Base-by-base conservation (phyloP, 1,140 invertebrate species). In the Holcopasites calliopsidis region DNA sequence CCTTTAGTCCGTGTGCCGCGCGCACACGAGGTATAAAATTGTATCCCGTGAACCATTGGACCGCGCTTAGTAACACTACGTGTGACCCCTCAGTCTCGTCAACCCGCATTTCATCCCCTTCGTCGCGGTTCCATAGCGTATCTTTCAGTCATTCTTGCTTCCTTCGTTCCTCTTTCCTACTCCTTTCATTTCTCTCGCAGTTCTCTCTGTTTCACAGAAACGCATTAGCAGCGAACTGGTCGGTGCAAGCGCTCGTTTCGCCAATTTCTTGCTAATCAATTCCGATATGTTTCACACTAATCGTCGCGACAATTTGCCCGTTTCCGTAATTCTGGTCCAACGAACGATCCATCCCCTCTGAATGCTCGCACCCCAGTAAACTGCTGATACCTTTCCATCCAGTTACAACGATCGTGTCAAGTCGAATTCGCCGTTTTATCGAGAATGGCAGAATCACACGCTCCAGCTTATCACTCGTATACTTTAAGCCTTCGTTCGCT, bases 11-110 rank as follows among this genome's bases (percentile, higher is more conserved):
- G 38, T 18, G 60, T 65, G 58, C 57, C 79, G 16, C 72, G 68
- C 81, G 77, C 79, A 82, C 81, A 68, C 61, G 68, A 83, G 75
- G 86, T 89, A 87, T 80, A 90, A 90, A 90, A 90, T 90, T 90
- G 89, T 90, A 88, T 89, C 88, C 89, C 88, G 75, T 90, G 81
- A 90, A 90, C 88, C 88, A 88, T 90, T 90, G 88, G 88, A 90
- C 89, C 89, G 77, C 89, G 61, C 85, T 84, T 84, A 85, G 73
- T 84, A 79, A 83, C 73, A 83, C 62, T 74, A 66, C 44, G 81
- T n/a, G n/a, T 74, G 82, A 71, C 52, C 72, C 55, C 10, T 33
- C 61, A 61, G 31, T 64, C 80, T 78, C 77, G 82, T 82, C 80
- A 73, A 73, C 60, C 55, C 77, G 50, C 23, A 47, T 26, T 16